These are phyloP conservation scores for Epinotia nisella DNA, from an alignment of 2,888 invertebrate species.

Conservation along the genomic window DNA sequence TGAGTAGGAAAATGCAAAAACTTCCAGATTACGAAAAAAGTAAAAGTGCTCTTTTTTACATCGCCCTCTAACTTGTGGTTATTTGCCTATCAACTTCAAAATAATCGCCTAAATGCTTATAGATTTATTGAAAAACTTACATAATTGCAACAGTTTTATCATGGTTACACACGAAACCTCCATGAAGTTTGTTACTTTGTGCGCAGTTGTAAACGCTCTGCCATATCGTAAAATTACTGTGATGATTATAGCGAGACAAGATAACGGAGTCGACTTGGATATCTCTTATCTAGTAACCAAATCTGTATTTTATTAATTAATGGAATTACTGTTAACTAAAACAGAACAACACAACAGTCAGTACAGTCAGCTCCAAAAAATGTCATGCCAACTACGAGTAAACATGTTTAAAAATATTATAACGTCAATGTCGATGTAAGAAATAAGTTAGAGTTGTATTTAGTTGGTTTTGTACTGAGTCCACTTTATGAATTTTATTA, in stretches of 20 bases:
- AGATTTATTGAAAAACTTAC: background rate
- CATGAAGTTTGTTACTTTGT: conserved; percentile 11
- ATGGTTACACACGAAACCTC: conserved; percentile 10
- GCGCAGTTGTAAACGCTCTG: background rate
- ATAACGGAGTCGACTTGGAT: conserved; percentile 20
- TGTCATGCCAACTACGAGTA: too few relatives aligned
- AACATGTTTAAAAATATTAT: background rate
- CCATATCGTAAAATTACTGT: conserved; percentile 20
- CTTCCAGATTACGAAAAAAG: too few relatives aligned
- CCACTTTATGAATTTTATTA: background rate
- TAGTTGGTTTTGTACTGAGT: background rate
- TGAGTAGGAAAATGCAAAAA: too few relatives aligned
- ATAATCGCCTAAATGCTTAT: background rate
- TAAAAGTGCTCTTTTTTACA: too few relatives aligned
- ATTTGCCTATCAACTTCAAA: too few relatives aligned
- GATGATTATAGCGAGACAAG: conserved; percentile 8
- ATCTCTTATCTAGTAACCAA: conserved; percentile 3
- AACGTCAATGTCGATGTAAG: background rate
- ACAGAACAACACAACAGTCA: background rate
- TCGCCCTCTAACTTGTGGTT: too few relatives aligned
- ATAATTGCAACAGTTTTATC: conserved; percentile 10
- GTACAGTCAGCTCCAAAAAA: background rate
- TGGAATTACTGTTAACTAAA: background rate
- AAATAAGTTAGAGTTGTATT: too few relatives aligned
- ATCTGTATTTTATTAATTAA: conserved; percentile 1